Percentiles rank a stretch among this genome's conserved stretches.
Evolutionary conservation across 2,888 invertebrate species (phyloP).

Genomic region (Drosophila percnosoma): DNA sequence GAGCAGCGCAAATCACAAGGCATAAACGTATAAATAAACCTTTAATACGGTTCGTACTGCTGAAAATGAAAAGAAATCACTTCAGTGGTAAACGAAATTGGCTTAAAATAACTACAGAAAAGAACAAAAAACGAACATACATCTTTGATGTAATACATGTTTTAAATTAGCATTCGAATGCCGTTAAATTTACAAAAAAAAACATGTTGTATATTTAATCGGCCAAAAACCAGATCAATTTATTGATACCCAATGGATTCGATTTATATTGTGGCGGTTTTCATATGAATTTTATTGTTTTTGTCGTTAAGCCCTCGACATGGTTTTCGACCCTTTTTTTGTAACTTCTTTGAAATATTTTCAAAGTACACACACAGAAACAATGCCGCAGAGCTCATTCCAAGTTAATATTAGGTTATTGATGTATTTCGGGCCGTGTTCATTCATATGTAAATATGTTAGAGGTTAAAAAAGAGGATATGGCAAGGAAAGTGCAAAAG

Average conservation of each 20-base stretch:
- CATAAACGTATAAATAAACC: conserved; percentile 4
- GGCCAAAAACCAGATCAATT: background rate
- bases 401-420: conserved; percentile 26
- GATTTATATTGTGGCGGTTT: background rate
- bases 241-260: background rate
- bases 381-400: conserved; percentile 8
- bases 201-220: background rate
- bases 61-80: background rate
- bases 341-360: background rate
- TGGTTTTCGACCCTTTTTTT: background rate
- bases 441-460: conserved; percentile 31
- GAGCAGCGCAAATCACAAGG: background rate
- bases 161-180: background rate
- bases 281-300: conserved; percentile 1
- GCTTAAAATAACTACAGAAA: background rate
- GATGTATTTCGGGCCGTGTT: conserved; percentile 23
- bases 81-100: background rate
- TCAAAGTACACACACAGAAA: background rate
- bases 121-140: background rate
- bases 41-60: background rate
- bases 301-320: background rate
- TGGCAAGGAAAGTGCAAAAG: background rate
- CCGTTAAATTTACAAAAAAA: background rate
- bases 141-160: background rate
- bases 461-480: background rate